These are phyloP conservation scores for Scelioninae gen. 1 DNA, from an alignment of 2,888 invertebrate species.

Conservation along the genomic window DNA sequence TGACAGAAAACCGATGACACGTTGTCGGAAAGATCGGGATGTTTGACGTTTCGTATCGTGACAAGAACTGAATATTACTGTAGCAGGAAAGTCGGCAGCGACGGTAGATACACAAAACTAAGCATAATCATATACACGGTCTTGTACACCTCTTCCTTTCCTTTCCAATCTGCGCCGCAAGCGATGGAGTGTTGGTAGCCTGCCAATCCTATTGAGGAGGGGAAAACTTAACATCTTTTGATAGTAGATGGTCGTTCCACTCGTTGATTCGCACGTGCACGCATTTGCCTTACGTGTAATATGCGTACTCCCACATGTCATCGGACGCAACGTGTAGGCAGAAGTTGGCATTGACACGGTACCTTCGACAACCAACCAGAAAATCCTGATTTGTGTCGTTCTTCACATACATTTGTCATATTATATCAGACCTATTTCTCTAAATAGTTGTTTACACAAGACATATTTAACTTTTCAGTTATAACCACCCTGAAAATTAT, in stretches of 20 bases:
- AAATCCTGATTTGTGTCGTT: conserved; percentile 33
- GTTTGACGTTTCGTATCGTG: conserved; percentile 75
- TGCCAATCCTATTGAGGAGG: conserved; percentile 55
- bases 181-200: conserved; percentile 54
- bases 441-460: background rate
- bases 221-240: conserved; percentile 63
- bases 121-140: conserved; percentile 78
- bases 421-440: background rate
- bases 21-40: conserved; percentile 29
- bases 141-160: conserved; percentile 79
- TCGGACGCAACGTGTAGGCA: conserved; percentile 57
- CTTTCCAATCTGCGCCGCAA: conserved; percentile 74
- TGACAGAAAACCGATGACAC: conserved; percentile 26
- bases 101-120: conserved; percentile 75
- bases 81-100: conserved; percentile 63
- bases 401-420: background rate
- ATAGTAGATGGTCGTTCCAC: conserved; percentile 62
- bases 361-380: conserved; percentile 49
- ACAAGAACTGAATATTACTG: conserved; percentile 80
- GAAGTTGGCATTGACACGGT: conserved; percentile 70
- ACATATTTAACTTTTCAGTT: no score
- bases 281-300: conserved; percentile 58
- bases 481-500: no score
- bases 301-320: conserved; percentile 59
- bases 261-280: conserved; percentile 66